Evolutionary conservation across 1,140 invertebrate genomes (phyloP).

Genomic region (Ostrea denselamellosa): DNA sequence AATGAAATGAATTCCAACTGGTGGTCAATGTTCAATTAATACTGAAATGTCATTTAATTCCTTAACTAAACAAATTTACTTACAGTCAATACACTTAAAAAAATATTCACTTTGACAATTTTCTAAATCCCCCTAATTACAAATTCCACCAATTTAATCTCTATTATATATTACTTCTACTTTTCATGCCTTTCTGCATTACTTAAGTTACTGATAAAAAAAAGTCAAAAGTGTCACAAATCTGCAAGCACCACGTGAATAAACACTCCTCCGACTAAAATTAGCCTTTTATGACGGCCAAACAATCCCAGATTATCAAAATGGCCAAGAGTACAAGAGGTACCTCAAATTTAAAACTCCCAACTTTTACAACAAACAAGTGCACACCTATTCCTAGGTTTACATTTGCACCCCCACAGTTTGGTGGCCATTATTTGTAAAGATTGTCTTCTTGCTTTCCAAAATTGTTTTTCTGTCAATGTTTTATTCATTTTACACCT

Average conservation of each 20-base stretch:
- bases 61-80: not conserved
- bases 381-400: not conserved
- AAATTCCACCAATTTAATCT: conserved; percentile 2
- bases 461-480: not conserved
- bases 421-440: not conserved
- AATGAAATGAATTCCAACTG: not conserved
- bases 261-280: conserved; percentile 1
- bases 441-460: not conserved
- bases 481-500: not conserved
- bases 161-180: not conserved
- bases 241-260: not conserved
- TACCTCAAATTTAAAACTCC: conserved; percentile 9
- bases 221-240: not conserved
- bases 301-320: not conserved
- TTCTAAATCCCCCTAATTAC: not conserved
- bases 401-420: not conserved
- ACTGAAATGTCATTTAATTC: conserved; percentile 7
- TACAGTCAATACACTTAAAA: not conserved
- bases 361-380: not conserved
- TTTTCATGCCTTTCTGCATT: not conserved
- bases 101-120: not conserved
- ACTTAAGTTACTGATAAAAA: not conserved
- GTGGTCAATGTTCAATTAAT: not conserved
- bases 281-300: conserved; percentile 19
- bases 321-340: not conserved